phyloP scores from a whole-genome alignment of 92 coral and sea anemone genomes.

The Actinostola sp. region DNA sequence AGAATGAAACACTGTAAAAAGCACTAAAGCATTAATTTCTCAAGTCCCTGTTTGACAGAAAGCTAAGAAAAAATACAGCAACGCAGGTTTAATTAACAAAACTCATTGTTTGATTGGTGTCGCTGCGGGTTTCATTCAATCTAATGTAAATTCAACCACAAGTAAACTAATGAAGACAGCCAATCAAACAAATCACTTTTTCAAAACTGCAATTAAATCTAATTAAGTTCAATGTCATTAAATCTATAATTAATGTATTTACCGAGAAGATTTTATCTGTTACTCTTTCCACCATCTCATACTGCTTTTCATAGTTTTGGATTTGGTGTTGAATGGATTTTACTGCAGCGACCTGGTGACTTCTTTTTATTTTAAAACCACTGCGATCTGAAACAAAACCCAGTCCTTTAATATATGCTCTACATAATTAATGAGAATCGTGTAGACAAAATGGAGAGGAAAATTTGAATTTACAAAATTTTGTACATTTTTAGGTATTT shows the following conservation, averaged over 20 bases:
- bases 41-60: too few species aligned
- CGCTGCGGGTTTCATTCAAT: too few species aligned
- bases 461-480: too few species aligned
- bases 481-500: too few species aligned
- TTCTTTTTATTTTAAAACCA: slow-evolving; percentile 80
- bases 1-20: too few species aligned
- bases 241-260: neutral
- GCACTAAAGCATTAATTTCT: too few species aligned
- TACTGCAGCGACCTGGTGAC: slow-evolving; percentile 78
- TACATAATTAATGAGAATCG: too few species aligned
- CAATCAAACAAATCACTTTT: neutral
- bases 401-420: too few species aligned
- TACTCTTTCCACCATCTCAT: slow-evolving; percentile 74
- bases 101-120: neutral
- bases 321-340: slow-evolving; percentile 63
- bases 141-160: neutral
- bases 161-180: neutral
- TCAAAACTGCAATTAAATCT: neutral
- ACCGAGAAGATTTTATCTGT: slow-evolving; percentile 88
- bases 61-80: too few species aligned
- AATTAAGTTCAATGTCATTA: too few species aligned
- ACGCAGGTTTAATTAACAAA: neutral
- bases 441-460: too few species aligned
- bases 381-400: slow-evolving; percentile 77
- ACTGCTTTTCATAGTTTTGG: slow-evolving; percentile 78